Evolutionary conservation across 2,888 invertebrate species (phyloP).

Genomic region (Lasioglossum malachurum): DNA sequence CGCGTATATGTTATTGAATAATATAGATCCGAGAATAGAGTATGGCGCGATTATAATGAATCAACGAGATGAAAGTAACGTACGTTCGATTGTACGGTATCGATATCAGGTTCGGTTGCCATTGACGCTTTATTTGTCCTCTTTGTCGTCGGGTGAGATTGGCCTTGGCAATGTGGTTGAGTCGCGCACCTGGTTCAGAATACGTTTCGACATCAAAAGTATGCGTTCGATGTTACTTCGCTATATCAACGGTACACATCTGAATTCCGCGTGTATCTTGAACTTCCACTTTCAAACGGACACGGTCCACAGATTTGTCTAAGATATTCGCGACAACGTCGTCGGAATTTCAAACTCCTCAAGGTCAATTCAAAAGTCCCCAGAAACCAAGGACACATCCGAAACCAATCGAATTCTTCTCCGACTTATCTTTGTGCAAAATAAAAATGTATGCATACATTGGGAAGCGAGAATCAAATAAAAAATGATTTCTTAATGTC

Average conservation of each 20-base stretch:
- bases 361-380: neutral
- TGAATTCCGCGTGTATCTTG: neutral
- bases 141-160: slow-evolving; percentile 55
- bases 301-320: neutral
- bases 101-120: slow-evolving; percentile 28
- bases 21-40: neutral
- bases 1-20: neutral
- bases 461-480: neutral
- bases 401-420: neutral
- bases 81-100: slow-evolving; percentile 34
- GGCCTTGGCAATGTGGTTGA: slow-evolving; percentile 81
- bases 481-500: neutral
- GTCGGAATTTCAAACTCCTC: neutral
- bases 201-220: slow-evolving; percentile 63
- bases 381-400: neutral
- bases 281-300: neutral
- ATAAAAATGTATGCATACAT: neutral
- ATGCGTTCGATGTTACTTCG: slow-evolving; percentile 82
- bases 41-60: neutral
- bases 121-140: slow-evolving; percentile 24
- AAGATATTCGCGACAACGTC: neutral
- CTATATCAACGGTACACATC: slow-evolving; percentile 71
- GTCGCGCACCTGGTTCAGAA: slow-evolving; percentile 69
- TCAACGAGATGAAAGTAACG: slow-evolving; percentile 37
- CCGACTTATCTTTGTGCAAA: neutral